phyloP scores from a whole-genome alignment of 2,797 vertebrate species.

The Enteromius anoplus region DNA sequence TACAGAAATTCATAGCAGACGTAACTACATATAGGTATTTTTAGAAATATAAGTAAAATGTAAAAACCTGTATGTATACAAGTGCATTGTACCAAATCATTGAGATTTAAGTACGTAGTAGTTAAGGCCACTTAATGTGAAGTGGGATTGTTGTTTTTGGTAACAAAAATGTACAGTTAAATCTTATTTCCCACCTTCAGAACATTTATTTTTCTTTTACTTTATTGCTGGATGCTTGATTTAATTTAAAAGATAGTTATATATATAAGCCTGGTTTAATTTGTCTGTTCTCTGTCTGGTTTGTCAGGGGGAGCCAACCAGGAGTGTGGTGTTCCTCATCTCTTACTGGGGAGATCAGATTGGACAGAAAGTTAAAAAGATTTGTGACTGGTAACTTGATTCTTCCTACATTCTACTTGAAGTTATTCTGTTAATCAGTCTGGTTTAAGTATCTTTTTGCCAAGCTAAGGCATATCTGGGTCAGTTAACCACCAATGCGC shows the following conservation, averaged over 20 bases:
- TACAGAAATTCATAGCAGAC: too few species aligned
- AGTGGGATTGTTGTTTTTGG: background rate
- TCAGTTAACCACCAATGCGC: background rate
- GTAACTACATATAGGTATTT: too few species aligned
- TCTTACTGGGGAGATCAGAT: constrained; percentile 99
- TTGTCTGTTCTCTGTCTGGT: constrained; percentile 21
- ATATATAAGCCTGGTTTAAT: background rate
- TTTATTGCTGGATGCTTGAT: background rate
- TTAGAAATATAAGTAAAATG: too few species aligned
- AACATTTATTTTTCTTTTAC: background rate
- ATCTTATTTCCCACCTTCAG: background rate
- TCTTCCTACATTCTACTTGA: background rate
- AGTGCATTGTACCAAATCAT: too few species aligned
- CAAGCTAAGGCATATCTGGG: background rate
- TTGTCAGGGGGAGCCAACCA: constrained; percentile 85
- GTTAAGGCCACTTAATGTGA: too few species aligned
- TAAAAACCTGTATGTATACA: too few species aligned
- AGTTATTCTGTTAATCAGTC: constrained; percentile 15
- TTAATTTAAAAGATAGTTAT: background rate
- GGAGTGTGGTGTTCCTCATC: constrained; percentile 92
- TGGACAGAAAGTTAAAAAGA: constrained; percentile 98
- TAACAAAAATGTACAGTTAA: background rate
- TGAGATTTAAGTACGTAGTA: too few species aligned
- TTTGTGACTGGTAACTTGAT: constrained; percentile 93
- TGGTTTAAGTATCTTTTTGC: background rate